phyloP scores from a whole-genome alignment of 2,113 vertebrate species.

The Syngnathus typhle region DNA sequence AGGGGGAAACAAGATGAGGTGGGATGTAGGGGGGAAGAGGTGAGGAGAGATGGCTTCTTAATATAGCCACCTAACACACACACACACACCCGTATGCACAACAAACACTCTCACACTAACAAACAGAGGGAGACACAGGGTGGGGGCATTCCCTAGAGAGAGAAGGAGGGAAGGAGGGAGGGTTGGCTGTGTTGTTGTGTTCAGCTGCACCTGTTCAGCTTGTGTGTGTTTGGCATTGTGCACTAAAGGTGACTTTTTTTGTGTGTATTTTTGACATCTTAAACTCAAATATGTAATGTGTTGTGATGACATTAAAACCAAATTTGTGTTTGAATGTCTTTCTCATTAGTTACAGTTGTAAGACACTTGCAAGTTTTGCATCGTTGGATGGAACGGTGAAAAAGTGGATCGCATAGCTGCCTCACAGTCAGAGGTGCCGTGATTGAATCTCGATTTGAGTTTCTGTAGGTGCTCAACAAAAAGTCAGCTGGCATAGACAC shows the following conservation, averaged over 20 bases:
- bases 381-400: not conserved
- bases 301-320: not conserved
- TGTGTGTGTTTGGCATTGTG: constrained; percentile 32
- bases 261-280: constrained; percentile 7
- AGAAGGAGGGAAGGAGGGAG: not conserved
- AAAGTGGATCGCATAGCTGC: not conserved
- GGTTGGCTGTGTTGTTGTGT: constrained; percentile 49
- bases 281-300: constrained; percentile 2
- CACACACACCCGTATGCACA: constrained; percentile 2
- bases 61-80: constrained; percentile 43
- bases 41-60: constrained; percentile 46
- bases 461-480: not conserved
- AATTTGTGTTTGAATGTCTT: not conserved
- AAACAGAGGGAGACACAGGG: constrained; percentile 6
- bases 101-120: constrained; percentile 10
- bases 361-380: not conserved
- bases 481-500: not conserved
- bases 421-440: not conserved
- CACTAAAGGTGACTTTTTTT: constrained; percentile 13
- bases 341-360: not conserved
- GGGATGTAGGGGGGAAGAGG: constrained; percentile 30
- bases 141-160: constrained; percentile 44
- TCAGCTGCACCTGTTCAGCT: constrained; percentile 62
- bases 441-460: not conserved
- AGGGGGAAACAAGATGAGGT: constrained; percentile 23